phyloP scores from a whole-genome alignment of 2,888 invertebrate genomes.

The Andrena flavipes region DNA sequence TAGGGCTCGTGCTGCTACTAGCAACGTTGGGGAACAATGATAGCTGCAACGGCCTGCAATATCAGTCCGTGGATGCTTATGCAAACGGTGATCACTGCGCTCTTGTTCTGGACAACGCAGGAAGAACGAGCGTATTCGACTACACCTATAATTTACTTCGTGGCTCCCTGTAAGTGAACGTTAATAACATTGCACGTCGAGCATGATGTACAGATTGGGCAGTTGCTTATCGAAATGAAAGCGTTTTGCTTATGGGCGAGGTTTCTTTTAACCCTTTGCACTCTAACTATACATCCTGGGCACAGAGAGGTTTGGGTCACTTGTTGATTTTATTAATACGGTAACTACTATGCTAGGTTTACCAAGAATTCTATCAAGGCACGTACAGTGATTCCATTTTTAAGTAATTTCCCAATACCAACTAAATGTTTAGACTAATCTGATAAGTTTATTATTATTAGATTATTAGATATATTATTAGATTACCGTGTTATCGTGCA shows the following conservation, averaged over 20 bases:
- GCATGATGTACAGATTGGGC: neutral
- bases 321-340: no score
- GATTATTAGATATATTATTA: no score
- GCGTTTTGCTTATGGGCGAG: slow-evolving; percentile 9
- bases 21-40: slow-evolving; percentile 40
- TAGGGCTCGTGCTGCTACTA: slow-evolving; percentile 65
- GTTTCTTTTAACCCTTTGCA: slow-evolving; percentile 2
- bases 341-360: no score
- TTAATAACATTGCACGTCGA: slow-evolving; percentile 16
- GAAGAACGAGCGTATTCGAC: slow-evolving; percentile 93
- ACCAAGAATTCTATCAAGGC: no score
- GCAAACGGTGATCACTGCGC: slow-evolving; percentile 89
- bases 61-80: slow-evolving; percentile 78
- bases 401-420: no score
- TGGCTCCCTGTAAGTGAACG: slow-evolving; percentile 90
- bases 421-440: no score
- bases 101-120: slow-evolving; percentile 91
- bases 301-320: no score
- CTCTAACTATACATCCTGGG: no score
- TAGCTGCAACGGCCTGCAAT: slow-evolving; percentile 74
- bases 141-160: slow-evolving; percentile 93
- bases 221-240: neutral
- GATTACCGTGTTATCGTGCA: no score
- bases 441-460: no score
- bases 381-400: no score